Base-by-base conservation (phyloP, 1,140 invertebrate species). In the Papilio glaucus region DNA sequence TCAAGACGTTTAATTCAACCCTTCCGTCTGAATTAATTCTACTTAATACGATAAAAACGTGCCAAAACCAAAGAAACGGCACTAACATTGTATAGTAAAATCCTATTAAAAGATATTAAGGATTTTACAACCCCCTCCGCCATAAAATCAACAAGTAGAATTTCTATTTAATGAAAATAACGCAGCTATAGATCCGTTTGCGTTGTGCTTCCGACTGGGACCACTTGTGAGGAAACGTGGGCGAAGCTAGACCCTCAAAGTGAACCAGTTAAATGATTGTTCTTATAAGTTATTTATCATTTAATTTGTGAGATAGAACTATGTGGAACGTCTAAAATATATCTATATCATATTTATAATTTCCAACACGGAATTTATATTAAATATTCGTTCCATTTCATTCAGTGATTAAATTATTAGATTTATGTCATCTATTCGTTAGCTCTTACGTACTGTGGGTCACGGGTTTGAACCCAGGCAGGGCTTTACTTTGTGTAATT, bases 1-100 rank as follows among this genome's bases (percentile, higher is more conserved):
- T n/a, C n/a, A n/a, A n/a, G n/a, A n/a, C n/a, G n/a, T 57, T 57
- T 3, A 57, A 57, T 57, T 24, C 49, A 57, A 82, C 82, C 80
- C 82, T 84, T 84, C 78, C 80, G 49, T 75, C 71, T 73, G 70
- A 76, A 78, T 84, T 71, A 78, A 84, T 79, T 73, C 73, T 76
- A 73, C 18, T 78, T 77, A 82, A 82, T 79, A 76, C 77, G 80
- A 84, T 84, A 84, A 80, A 80, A 80, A 81, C 79, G 77, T 77
- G 62, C 76, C 73, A 75, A 76, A 76, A 76, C 67, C 72, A 3
- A 33, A 33, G n/a, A n/a, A n/a, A n/a, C n/a, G 39, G 71, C 72
- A 72, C 72, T 69, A 72, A 72, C 67, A 62, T 21, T 26, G 68
- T 74, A 79, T 73, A 65, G 65, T 77, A 74, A 77, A 75, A 79